Percentiles rank a stretch among this genome's conserved stretches.
These are phyloP conservation scores for Gobio gobio DNA, from an alignment of 2,113 vertebrate species.

Conservation along the genomic window DNA sequence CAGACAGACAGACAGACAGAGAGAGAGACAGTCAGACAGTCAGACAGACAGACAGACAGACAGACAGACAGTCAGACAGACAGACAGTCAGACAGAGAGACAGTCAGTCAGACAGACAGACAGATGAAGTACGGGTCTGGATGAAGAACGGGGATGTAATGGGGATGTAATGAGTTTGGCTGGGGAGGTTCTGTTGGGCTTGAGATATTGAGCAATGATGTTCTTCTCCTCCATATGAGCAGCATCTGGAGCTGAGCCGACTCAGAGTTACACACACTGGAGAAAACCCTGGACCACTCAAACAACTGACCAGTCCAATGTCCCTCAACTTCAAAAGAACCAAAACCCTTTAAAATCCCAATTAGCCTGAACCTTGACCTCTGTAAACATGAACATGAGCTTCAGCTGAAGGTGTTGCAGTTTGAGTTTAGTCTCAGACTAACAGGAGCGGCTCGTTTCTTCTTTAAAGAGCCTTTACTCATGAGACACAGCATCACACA, in stretches of 20 bases:
- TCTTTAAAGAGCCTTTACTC: background rate
- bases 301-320: conserved; percentile 1
- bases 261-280: conserved; percentile 42
- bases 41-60: no score
- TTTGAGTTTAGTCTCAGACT: conserved; percentile 33
- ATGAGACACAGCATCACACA: no score
- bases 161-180: conserved; percentile 58
- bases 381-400: conserved; percentile 15
- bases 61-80: no score
- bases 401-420: background rate
- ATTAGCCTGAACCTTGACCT: conserved; percentile 52
- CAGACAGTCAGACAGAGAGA: no score
- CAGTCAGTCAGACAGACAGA: no score
- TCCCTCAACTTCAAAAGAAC: conserved; percentile 8
- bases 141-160: conserved; percentile 4
- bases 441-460: background rate
- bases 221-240: conserved; percentile 49
- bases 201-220: conserved; percentile 52
- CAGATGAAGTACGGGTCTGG: background rate
- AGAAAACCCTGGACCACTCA: conserved; percentile 14
- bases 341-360: conserved; percentile 30
- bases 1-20: no score
- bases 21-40: no score
- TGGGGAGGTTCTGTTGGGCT: conserved; percentile 63
- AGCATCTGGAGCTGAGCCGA: conserved; percentile 49